Evolutionary conservation across 2,888 invertebrate species (phyloP).

Genomic region (Microchrysa polita): DNA sequence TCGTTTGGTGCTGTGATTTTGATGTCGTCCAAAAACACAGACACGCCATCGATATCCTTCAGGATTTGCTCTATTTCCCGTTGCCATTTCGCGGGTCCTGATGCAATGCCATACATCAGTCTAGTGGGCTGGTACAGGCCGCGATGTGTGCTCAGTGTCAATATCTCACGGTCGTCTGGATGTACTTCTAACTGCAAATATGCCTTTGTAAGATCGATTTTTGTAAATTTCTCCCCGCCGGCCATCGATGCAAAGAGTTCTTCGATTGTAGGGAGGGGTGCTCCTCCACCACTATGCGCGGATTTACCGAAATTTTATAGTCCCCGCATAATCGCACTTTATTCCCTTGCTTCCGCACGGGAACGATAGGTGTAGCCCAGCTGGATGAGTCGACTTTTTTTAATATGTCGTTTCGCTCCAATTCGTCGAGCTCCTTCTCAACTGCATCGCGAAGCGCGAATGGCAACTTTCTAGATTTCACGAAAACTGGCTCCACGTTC

Average conservation of each 20-base stretch:
- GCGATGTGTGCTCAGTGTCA: constrained; percentile 26
- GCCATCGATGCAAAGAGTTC: constrained; percentile 50
- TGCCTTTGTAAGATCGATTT: constrained; percentile 55
- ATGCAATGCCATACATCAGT: constrained; percentile 27
- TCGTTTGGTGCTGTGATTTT: too few relatives aligned
- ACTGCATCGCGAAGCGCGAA: constrained; percentile 48
- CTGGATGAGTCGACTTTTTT: constrained; percentile 52
- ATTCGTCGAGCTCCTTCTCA: constrained; percentile 49
- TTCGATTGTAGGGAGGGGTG: constrained; percentile 51
- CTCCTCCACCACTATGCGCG: neutral
- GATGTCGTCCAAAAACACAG: neutral
- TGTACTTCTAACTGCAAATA: constrained; percentile 56
- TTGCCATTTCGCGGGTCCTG: constrained; percentile 12
- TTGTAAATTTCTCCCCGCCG: constrained; percentile 48
- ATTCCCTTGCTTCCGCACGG: too few relatives aligned
- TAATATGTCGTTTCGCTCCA: constrained; percentile 50
- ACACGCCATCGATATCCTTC: neutral
- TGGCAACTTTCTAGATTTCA: constrained; percentile 51
- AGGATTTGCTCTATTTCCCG: constrained; percentile 30
- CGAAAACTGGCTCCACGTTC: constrained; percentile 49
- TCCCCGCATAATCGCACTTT: constrained; percentile 20
- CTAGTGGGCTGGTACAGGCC: neutral
- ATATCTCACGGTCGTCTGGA: constrained; percentile 41
- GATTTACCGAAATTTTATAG: too few relatives aligned
- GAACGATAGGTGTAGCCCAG: constrained; percentile 54